Percentiles rank a stretch among this genome's conserved stretches.
phyloP scores from a whole-genome alignment of 2,888 invertebrate genomes.

The Elysia crispata region DNA sequence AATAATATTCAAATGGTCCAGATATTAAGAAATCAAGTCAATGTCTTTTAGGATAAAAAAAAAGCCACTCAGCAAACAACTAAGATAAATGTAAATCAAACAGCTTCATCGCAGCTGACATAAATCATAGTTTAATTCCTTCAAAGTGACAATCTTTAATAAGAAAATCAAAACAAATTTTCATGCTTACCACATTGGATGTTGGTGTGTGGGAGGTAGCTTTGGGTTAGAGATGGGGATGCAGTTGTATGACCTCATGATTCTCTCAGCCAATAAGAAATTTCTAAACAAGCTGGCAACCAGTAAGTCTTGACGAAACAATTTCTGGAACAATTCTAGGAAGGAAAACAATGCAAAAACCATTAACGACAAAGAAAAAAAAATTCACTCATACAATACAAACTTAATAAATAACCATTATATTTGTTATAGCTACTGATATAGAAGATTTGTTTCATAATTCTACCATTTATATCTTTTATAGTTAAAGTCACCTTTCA shows the following conservation, averaged over 20 bases:
- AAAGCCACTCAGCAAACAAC: neutral
- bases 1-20: too few relatives aligned
- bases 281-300: slow-evolving; percentile 99
- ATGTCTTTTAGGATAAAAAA: too few relatives aligned
- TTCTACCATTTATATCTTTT: too few relatives aligned
- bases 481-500: too few relatives aligned
- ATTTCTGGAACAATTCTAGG: slow-evolving; percentile 92
- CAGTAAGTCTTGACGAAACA: slow-evolving; percentile 97
- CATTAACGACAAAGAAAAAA: too few relatives aligned
- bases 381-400: too few relatives aligned
- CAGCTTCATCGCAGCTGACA: neutral
- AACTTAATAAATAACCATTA: too few relatives aligned
- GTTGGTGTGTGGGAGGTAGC: slow-evolving; percentile 91
- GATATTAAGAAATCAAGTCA: too few relatives aligned
- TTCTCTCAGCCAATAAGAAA: slow-evolving; percentile 96
- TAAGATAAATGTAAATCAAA: neutral
- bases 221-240: slow-evolving; percentile 95
- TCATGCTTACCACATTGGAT: slow-evolving; percentile 80
- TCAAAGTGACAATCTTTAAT: neutral
- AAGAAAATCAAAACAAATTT: neutral
- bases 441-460: too few relatives aligned
- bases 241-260: slow-evolving; percentile 97
- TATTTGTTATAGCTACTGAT: too few relatives aligned
- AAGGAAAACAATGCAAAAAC: slow-evolving; percentile 2
- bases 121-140: too few relatives aligned